These are phyloP conservation scores for Ctenicera cuprea DNA, from an alignment of 2,888 invertebrate genomes.

Conservation along the genomic window DNA sequence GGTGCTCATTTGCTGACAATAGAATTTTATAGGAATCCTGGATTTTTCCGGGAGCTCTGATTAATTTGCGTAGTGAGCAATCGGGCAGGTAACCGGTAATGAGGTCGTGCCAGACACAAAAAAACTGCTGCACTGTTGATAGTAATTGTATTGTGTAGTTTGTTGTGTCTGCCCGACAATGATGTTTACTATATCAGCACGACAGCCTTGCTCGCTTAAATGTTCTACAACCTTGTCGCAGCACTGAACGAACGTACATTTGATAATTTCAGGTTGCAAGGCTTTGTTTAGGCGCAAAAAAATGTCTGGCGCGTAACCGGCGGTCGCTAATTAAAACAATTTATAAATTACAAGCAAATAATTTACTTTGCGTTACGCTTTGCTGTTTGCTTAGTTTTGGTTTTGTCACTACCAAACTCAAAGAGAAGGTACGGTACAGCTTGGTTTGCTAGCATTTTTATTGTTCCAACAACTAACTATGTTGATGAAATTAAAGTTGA, in stretches of 20 bases:
- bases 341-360: no score
- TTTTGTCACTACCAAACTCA: no score
- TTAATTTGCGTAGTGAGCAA: constrained; percentile 24
- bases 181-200: constrained; percentile 43
- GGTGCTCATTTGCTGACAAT: no score
- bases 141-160: constrained; percentile 32
- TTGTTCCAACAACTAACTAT: no score
- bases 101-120: constrained; percentile 25
- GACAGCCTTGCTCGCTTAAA: constrained; percentile 32
- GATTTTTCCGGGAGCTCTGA: constrained; percentile 1
- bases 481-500: no score
- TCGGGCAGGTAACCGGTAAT: constrained; percentile 27
- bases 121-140: constrained; percentile 22
- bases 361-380: no score
- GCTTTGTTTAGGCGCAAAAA: constrained; percentile 6
- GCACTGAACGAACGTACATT: constrained; percentile 7
- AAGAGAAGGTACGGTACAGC: no score
- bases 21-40: no score
- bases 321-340: not conserved
- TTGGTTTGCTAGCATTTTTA: no score
- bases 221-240: constrained; percentile 34
- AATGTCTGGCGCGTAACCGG: constrained; percentile 4
- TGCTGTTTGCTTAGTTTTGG: no score
- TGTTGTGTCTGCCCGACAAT: constrained; percentile 36
- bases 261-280: constrained; percentile 30